Percentiles rank a stretch among this genome's conserved stretches.
Conservation (phyloP, 2,797 vertebrate species). For the Spatula clypeata region DNA sequence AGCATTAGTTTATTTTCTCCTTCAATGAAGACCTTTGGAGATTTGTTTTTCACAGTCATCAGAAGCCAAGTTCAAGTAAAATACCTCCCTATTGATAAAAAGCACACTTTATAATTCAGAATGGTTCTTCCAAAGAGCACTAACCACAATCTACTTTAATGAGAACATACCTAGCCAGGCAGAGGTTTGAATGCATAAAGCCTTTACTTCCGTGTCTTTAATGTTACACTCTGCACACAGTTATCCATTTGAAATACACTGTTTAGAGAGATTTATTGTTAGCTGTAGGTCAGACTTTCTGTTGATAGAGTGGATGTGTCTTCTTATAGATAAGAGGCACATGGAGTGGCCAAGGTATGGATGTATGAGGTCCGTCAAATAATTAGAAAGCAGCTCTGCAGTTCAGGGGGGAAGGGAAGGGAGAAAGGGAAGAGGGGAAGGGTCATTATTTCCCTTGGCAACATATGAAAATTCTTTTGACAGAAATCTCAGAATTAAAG, state of each 20-base stretch:
- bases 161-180: slow-evolving; percentile 11
- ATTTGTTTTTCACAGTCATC: slow-evolving; percentile 42
- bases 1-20: slow-evolving; percentile 49
- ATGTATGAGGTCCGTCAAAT: neutral
- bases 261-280: neutral
- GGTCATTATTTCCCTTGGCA: slow-evolving; percentile 7
- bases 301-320: neutral
- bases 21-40: neutral
- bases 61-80: slow-evolving; percentile 27
- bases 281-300: slow-evolving; percentile 12
- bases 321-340: slow-evolving; percentile 6
- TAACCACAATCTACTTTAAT: slow-evolving; percentile 26
- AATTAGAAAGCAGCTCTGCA: neutral
- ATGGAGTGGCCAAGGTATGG: neutral
- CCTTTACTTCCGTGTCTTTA: slow-evolving; percentile 22
- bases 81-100: slow-evolving; percentile 34
- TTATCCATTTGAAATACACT: slow-evolving; percentile 52
- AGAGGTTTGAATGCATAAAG: slow-evolving; percentile 31
- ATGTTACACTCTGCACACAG: neutral
- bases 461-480: slow-evolving; percentile 7
- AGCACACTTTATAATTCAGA: slow-evolving; percentile 34
- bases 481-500: slow-evolving; percentile 38
- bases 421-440: too few relatives aligned
- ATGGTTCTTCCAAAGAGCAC: slow-evolving; percentile 13
- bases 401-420: too few relatives aligned